Base-by-base conservation (phyloP, 2,113 vertebrate species). In the Takifugu bimaculatus region DNA sequence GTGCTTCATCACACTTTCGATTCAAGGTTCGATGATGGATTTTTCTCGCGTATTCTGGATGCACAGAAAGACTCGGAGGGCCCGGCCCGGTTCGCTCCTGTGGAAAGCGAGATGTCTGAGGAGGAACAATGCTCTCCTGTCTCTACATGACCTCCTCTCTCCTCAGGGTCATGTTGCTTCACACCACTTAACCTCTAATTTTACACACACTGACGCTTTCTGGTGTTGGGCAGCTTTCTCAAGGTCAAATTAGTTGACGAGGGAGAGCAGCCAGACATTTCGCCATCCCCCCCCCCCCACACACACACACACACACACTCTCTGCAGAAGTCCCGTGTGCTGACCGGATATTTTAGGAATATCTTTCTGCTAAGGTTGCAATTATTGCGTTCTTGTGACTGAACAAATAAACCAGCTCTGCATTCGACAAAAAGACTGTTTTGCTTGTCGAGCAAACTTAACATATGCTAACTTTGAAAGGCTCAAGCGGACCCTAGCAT, bases 101-200 rank as follows among this genome's bases (percentile, higher is more conserved):
- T 39, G 35, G 35, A 39, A 39, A 11, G 35, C 35, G 35, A 10
- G 35, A 39, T 39, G 35, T 6, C 35, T 39, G 35, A 39, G 6
- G 35, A 55, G 62, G 57, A 47, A 85, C 78, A 84, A 77, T 78
- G 63, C 45, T 52, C 32, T 32, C 51, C 69, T 69, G 75, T 80
- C 70, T 80, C 70, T 79, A 60, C 43, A 50, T 70, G 70, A 82
- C 54, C 63, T 66, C 44, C 25, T 68, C 66, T 70, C 35, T 67
- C 55, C 60, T 74, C 54, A 55, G 66, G 79, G 54, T 55, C 54
- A 42, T n/a, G 12, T 76, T 68, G 58, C 52, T 58, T 72, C 42
- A 32, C 57, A 76, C 69, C 74, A 77, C 78, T 80, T 83, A 73
- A 78, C 74, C 67, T 72, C 74, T 73, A 65, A 74, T 55, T 65